Base-by-base conservation (phyloP, 1,140 invertebrate species). In the Polyergus mexicanus region DNA sequence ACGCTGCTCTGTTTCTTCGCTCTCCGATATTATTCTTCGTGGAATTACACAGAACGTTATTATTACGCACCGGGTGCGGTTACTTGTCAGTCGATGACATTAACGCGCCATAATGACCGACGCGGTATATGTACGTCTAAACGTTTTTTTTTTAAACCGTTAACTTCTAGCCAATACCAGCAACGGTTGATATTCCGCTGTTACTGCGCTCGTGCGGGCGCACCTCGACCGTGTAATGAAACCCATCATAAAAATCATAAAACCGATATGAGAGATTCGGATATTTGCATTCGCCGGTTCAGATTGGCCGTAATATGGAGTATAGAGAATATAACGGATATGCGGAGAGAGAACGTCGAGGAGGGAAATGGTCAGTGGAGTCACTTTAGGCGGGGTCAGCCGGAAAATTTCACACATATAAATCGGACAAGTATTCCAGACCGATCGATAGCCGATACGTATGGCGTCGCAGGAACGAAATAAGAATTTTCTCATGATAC, bases 211-310 rank as follows among this genome's bases (percentile, higher is more conserved):
- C 75, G 62, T 41, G 76, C 28, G 25, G 58, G 87, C 66, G 62
- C 56, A 86, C 32, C 66, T 78, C 56, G 32, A 68, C 22, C 28
- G 35, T 28, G 72, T 90, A 88, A 91, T 83, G 91, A 91, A 91
- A 92, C 86, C 85, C 90, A 89, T 91, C 85, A 75, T 60, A 90
- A 91, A 92, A 92, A 92, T 92, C 88, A 86, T 90, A 90, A 87
- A 90, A 91, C 74, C 84, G 69, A 84, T 85, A 83, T 86, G 88
- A 87, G 88, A 87, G 78, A 91, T 84, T 89, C 51, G 76, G 78
- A 88, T 89, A 89, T 91, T 81, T 84, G 84, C 77, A 86, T 87
- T 90, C 80, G 56, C 54, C 86, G 28, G 44, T 75, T 83, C 81
- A 62, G 86, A 87, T 86, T 72, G 75, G 66, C 63, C 81, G 75